Evolutionary conservation across 2,113 vertebrate species (phyloP), one percentile per base, ranked within the genome.

Genomic region (Poecilia latipinna): DNA sequence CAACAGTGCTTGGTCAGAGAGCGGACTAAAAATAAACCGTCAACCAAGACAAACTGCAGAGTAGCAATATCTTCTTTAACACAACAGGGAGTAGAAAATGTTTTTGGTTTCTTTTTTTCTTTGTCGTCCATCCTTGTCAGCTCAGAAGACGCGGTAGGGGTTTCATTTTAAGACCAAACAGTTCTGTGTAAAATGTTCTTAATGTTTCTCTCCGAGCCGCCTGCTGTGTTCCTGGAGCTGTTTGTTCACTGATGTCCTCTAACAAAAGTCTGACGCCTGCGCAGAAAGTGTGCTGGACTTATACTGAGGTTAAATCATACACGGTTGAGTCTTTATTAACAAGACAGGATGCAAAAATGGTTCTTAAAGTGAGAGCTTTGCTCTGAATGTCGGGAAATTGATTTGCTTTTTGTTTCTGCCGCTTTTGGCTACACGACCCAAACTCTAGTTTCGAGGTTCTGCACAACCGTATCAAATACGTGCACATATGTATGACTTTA

Each of bases 1-100:
- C 2, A 32, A 42, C 26, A 82, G 51, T 39, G 63, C 51, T 29
- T 29, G 13, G 17, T 2, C 1, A 19, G 64, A 29, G 37, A 77
- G 60, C 0, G 0, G 61, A 61, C 62, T 69, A 63, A 83, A 83
- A 73, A 85, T 74, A 83, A 75, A 60, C 68, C 74, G 79, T 77
- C 73, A 64, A 32, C 32, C 17, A 10, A 42, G 63, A 80, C 5
- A 0, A 65, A 72, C 65, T 79, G 70, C 66, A 74, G 11, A 72
- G 60, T 28, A 73, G n/a, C 67, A 70, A 15, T 4, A 39, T 31
- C 17, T 64, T 31, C 42, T 48, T 54, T 17, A 57, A 57, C 22
- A 24, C 51, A 57, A 48, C 44, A 1, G 17, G 44, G 44, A 48
- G 13, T n/a, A 24, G 22, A n/a, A 57, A n/a, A 57, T 8, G 7